phyloP scores from a whole-genome alignment of 2,797 vertebrate genomes.

The Ceryle rudis region DNA sequence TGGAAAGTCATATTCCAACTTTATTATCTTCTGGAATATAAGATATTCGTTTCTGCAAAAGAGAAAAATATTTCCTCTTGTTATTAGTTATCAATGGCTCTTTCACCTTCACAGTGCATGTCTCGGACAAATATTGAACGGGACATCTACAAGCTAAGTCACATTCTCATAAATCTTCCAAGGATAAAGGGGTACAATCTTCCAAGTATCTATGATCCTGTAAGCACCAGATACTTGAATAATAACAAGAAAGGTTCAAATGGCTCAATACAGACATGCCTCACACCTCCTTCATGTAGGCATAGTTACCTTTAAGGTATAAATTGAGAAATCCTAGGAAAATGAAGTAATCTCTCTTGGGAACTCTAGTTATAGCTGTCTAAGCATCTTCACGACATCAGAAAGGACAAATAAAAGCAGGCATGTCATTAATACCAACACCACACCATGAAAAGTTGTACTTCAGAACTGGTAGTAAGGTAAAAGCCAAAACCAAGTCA shows the following conservation, averaged over 20 bases:
- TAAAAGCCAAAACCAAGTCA: neutral
- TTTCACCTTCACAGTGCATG: neutral
- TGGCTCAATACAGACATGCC: neutral
- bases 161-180: neutral
- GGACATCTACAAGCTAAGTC: neutral
- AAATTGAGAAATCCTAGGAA: neutral
- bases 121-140: neutral
- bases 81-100: neutral
- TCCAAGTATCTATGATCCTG: neutral
- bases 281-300: neutral
- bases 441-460: neutral
- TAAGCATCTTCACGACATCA: neutral
- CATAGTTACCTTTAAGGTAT: neutral
- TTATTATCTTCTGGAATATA: constrained; percentile 99
- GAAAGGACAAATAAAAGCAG: neutral
- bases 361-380: neutral
- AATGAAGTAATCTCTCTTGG: neutral
- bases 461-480: neutral
- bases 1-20: constrained; percentile 98
- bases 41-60: constrained; percentile 95
- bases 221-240: neutral
- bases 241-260: neutral
- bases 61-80: constrained; percentile 17
- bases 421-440: neutral
- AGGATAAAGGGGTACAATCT: neutral